Base-by-base conservation (phyloP, 1,140 invertebrate species). In the Nebria ingens region DNA sequence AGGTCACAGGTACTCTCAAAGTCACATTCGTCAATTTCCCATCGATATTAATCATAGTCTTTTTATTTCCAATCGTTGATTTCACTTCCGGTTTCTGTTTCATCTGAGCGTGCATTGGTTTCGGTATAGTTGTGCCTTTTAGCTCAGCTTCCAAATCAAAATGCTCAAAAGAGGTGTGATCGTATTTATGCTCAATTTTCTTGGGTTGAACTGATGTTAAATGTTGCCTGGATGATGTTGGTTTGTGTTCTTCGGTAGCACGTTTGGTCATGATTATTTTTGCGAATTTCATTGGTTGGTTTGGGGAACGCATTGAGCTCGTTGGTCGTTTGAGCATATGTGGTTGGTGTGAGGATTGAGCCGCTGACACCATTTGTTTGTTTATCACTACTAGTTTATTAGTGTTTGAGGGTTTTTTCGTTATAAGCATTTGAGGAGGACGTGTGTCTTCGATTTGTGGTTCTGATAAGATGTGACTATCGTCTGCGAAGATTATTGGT, bases 401-500 rank as follows among this genome's bases (percentile, higher is more conserved):
- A 2, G 65, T 51, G 11, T 63, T 52, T 60, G 20, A 60, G 42
- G 34, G 57, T 22, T 53, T 40, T 56, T 52, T 62, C 68, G n/a
- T 57, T 58, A 17, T 59, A 56, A 55, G 62, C 12, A 3, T 63
- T 61, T 25, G 61, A 21, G 42, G 57, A 13, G 55, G 53, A 42
- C 15, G 58, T 55, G 45, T 54, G 62, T 59, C 52, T 62, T 60
- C 52, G 20, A 34, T 38, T 19, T 54, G 56, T 52, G 59, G 42
- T 60, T 52, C n/a, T 17, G 68, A 64, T n/a, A 78, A 58, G 57
- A 71, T 73, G 23, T 76, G 73, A 51, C 79, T 79, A 57, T 81
- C 79, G 58, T 83, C 81, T 1, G 81, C 81, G 68, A 83, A 83
- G 20, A 83, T 79, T 59, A 83, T 83, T 2, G 81, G 81, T 60